Percentiles rank a stretch among this genome's conserved stretches.
These are phyloP conservation scores for Phyllostomus hastatus DNA, from an alignment of 2,113 vertebrate species.

Conservation along the genomic window DNA sequence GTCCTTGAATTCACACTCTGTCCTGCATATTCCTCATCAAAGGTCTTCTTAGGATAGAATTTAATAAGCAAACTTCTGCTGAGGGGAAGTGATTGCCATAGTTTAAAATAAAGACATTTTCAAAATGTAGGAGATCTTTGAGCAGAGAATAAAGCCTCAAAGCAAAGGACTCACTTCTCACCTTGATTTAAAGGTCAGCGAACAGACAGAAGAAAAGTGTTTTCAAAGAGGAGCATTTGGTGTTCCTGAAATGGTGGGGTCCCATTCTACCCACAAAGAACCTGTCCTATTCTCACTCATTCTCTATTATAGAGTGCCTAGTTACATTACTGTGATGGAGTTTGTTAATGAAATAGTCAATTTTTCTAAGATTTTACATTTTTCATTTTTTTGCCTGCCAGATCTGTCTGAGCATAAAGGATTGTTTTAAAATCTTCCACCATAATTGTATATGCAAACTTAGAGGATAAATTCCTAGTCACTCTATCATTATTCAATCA, in stretches of 20 bases:
- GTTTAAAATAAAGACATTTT: constrained; percentile 23
- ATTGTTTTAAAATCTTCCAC: neutral
- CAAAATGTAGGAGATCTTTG: neutral
- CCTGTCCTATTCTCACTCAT: neutral
- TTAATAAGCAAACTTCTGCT: neutral
- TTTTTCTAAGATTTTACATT: neutral
- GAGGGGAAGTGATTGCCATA: neutral
- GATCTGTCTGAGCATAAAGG: neutral
- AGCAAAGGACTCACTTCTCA: neutral
- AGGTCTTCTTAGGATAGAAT: neutral
- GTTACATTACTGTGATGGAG: neutral
- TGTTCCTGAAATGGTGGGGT: neutral
- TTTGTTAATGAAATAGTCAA: neutral
- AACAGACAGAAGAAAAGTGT: neutral
- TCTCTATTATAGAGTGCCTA: neutral
- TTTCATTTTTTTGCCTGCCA: neutral
- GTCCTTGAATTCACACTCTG: neutral
- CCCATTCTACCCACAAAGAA: neutral
- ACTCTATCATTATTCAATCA: neutral
- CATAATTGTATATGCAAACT: neutral
- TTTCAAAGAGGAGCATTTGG: neutral
- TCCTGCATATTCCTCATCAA: neutral
- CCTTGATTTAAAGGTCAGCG: neutral
- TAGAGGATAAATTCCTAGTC: neutral
- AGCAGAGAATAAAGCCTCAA: neutral